A percentile compares a stretch with the other conserved stretches of the same genome.
Conservation (phyloP, 2,797 vertebrate genomes). For the Triplophysa yarkandensis region DNA sequence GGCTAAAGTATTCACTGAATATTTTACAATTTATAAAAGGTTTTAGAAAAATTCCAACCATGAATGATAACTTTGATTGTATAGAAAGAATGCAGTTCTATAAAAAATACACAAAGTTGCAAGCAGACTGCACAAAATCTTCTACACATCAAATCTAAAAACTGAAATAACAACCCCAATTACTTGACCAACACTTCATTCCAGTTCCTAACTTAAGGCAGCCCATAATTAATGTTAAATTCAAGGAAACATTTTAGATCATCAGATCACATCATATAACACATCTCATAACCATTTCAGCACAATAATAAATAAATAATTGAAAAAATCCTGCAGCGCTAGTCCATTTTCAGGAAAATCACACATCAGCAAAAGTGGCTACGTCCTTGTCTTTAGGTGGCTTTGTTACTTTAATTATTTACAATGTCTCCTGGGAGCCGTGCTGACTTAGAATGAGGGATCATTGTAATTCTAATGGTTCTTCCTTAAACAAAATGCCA, state of each 20-base stretch:
- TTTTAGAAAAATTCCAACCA: background rate
- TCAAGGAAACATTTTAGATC: background rate
- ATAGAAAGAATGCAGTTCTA: background rate
- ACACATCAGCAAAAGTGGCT: slow-evolving; percentile 46
- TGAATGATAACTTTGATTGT: background rate
- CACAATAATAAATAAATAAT: slow-evolving; percentile 1
- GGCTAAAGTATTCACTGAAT: background rate
- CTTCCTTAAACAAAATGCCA: slow-evolving; percentile 38
- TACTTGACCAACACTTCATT: background rate
- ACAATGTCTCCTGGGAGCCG: slow-evolving; percentile 39
- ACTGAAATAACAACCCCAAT: background rate
- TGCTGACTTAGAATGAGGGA: slow-evolving; percentile 54
- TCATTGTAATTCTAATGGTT: slow-evolving; percentile 60
- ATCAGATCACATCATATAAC: background rate
- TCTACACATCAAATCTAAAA: too few species aligned
- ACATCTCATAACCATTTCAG: background rate
- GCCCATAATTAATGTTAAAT: background rate
- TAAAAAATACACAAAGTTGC: background rate
- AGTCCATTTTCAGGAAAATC: slow-evolving; percentile 23
- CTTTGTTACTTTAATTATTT: slow-evolving; percentile 60
- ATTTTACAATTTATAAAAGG: background rate
- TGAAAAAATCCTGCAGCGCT: background rate
- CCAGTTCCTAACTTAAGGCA: background rate
- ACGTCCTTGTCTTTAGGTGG: slow-evolving; percentile 50
- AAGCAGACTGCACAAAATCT: background rate